Conservation (phyloP, 2,888 invertebrate genomes). For the Heteromyza rotundicornis region DNA sequence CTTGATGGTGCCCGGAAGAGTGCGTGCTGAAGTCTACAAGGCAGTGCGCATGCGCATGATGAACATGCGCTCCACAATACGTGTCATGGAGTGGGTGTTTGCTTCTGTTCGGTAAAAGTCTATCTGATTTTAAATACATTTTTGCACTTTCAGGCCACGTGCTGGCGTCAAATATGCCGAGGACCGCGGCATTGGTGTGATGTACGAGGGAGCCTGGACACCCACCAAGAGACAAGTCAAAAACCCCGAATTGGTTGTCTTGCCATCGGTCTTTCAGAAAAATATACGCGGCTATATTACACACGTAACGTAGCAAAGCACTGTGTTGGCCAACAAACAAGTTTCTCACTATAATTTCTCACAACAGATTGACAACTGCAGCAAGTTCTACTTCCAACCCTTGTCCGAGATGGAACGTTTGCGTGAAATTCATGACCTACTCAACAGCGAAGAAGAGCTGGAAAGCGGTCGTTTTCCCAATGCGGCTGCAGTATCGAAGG, state of each 20-base stretch:
- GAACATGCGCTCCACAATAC: constrained; percentile 42
- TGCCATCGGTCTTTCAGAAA: constrained; percentile 68
- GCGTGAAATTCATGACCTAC: constrained; percentile 54
- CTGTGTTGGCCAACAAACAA: background rate
- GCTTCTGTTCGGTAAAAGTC: background rate
- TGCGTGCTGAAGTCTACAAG: constrained; percentile 74
- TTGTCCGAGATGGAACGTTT: constrained; percentile 45
- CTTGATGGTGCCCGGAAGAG: constrained; percentile 68
- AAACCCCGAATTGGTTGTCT: constrained; percentile 66
- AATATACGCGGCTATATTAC: constrained; percentile 63
- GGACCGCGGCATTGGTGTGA: constrained; percentile 47
- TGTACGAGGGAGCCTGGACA: constrained; percentile 47
- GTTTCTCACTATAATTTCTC: constrained; percentile 6
- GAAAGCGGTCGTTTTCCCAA: constrained; percentile 38
- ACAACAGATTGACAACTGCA: constrained; percentile 51
- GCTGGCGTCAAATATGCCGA: constrained; percentile 65
- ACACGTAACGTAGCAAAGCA: rapidly evolving
- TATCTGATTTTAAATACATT: too few relatives aligned
- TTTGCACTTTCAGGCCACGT: constrained; percentile 64
- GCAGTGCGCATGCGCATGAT: constrained; percentile 73
- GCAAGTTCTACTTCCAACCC: constrained; percentile 60
- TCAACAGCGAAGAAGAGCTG: constrained; percentile 57
- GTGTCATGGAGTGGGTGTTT: constrained; percentile 56
- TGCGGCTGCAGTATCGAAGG: constrained; percentile 59
- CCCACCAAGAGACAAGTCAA: constrained; percentile 42